Evolutionary conservation across 1,140 invertebrate species (phyloP).

Genomic region (Sarcophaga peregrina): DNA sequence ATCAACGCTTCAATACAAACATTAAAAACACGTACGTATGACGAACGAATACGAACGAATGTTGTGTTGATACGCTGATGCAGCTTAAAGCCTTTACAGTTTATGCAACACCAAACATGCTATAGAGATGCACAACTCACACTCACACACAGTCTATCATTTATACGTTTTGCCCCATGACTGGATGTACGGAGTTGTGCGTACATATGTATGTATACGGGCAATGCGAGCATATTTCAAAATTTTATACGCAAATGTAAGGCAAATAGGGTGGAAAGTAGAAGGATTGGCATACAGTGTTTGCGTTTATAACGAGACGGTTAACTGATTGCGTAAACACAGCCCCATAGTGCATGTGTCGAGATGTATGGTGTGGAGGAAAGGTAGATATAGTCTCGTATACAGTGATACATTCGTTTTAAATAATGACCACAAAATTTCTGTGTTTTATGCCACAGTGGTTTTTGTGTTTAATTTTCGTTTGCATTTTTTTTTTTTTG

Average conservation of each 20-base stretch:
- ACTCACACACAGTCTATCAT: no score
- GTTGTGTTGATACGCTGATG: neutral
- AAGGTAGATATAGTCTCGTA: no score
- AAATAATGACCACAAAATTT: constrained; percentile 6
- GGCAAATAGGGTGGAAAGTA: no score
- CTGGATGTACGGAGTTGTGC: no score
- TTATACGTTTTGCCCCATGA: no score
- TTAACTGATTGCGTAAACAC: neutral
- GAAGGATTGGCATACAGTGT: neutral
- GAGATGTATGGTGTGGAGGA: no score
- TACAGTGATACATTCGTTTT: neutral
- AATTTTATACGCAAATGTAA: no score
- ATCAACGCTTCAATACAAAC: constrained; percentile 35
- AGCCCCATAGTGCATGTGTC: no score
- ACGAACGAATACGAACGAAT: no score
- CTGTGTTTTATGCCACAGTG: constrained; percentile 21
- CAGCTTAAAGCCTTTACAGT: constrained; percentile 10
- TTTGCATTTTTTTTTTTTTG: neutral
- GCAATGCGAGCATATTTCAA: no score
- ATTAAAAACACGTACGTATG: constrained; percentile 19
- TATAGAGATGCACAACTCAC: no score
- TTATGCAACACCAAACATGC: neutral
- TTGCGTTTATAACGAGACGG: neutral
- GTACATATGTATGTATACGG: no score
- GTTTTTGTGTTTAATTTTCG: constrained; percentile 1